Evolutionary conservation across 2,797 vertebrate genomes (phyloP).

Genomic region (Capromys pilorides): DNA sequence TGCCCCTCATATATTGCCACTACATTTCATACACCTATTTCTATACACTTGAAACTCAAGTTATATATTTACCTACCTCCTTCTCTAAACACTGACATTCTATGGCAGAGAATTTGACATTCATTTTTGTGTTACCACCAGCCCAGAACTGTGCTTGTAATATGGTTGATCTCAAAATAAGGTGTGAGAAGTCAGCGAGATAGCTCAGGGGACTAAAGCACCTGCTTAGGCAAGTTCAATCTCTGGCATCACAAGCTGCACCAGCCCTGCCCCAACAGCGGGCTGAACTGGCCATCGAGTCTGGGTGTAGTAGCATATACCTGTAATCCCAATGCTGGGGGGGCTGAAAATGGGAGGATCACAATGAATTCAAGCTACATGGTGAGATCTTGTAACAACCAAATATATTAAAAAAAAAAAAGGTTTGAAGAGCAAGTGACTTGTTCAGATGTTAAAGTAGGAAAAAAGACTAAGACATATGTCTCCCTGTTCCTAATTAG

Average conservation of each 20-base stretch:
- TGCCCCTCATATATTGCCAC: background rate
- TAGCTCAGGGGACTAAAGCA: too few relatives aligned
- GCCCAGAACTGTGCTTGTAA: background rate
- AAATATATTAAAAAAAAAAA: too few relatives aligned
- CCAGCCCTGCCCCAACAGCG: too few relatives aligned
- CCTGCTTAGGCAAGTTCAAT: too few relatives aligned
- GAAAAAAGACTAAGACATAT: background rate
- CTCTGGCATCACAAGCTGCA: too few relatives aligned
- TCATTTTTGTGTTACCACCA: conserved; percentile 35
- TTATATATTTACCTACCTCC: background rate
- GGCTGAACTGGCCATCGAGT: too few relatives aligned
- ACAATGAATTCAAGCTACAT: too few relatives aligned
- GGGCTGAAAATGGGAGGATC: too few relatives aligned
- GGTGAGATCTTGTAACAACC: too few relatives aligned
- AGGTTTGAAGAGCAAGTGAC: background rate
- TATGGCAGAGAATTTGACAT: background rate
- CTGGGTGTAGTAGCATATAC: too few relatives aligned
- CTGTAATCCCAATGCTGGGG: too few relatives aligned
- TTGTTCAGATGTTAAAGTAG: background rate
- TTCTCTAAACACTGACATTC: background rate
- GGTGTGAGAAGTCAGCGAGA: background rate
- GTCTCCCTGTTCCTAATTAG: background rate
- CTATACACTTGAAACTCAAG: background rate
- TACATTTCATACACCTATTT: background rate
- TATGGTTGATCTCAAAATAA: background rate